Conservation (phyloP, 1,140 invertebrate species). For the Polypedilum vanderplanki region DNA sequence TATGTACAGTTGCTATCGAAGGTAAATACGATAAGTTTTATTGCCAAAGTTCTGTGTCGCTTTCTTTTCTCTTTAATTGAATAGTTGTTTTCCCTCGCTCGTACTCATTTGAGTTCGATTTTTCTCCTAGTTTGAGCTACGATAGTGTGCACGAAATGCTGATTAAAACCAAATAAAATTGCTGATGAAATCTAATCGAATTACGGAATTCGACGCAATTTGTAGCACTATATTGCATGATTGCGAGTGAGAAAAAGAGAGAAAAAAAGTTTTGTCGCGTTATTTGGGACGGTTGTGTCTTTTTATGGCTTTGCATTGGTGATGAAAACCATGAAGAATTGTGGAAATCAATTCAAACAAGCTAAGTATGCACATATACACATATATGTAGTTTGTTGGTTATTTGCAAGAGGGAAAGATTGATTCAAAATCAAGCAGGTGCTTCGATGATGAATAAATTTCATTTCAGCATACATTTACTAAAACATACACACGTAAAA, state of each 20-base stretch:
- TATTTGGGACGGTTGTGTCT: too few species aligned
- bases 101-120: background rate
- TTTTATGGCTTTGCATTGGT: background rate
- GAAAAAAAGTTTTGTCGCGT: too few species aligned
- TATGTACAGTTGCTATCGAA: too few species aligned
- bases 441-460: constrained; percentile 1
- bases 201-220: background rate
- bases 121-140: too few species aligned
- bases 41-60: background rate
- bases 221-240: background rate
- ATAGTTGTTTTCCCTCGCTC: background rate
- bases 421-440: background rate
- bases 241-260: too few species aligned
- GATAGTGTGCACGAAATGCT: background rate
- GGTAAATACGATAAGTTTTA: background rate
- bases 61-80: background rate
- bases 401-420: background rate
- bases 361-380: background rate
- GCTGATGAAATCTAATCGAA: constrained; percentile 7
- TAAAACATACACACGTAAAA: too few species aligned
- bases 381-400: too few species aligned
- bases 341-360: background rate
- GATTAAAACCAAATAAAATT: constrained; percentile 9
- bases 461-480: background rate
- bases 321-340: background rate